Conservation (phyloP, 2,797 vertebrate species). For the Loris lydekkerianus region DNA sequence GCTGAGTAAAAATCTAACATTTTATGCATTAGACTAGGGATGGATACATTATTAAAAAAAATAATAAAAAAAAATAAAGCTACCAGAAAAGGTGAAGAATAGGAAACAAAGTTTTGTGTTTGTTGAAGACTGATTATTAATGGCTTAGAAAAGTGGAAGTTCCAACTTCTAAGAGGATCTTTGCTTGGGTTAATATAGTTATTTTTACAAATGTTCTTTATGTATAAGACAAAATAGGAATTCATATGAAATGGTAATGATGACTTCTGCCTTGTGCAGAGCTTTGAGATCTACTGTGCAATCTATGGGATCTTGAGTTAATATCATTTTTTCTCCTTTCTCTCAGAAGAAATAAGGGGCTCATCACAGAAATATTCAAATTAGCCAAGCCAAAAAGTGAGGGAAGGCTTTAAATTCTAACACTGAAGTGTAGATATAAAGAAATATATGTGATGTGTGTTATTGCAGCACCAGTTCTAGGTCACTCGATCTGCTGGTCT, state of each 20-base stretch:
- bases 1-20: conserved; percentile 23
- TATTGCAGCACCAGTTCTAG: background rate
- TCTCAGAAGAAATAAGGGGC: background rate
- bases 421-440: background rate
- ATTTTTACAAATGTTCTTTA: background rate
- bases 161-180: background rate
- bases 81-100: background rate
- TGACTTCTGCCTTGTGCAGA: background rate
- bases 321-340: background rate
- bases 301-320: background rate
- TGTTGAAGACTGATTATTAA: conserved; percentile 17
- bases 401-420: background rate
- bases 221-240: background rate
- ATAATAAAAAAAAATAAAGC: background rate
- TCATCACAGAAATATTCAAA: background rate
- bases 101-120: background rate
- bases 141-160: background rate
- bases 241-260: background rate
- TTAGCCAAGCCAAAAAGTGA: background rate
- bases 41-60: background rate
- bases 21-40: background rate
- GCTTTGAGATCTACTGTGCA: background rate
- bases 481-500: background rate
- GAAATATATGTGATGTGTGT: background rate
- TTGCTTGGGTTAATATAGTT: background rate